phyloP scores from a whole-genome alignment of 2,113 vertebrate genomes.

The Hydropotes inermis region DNA sequence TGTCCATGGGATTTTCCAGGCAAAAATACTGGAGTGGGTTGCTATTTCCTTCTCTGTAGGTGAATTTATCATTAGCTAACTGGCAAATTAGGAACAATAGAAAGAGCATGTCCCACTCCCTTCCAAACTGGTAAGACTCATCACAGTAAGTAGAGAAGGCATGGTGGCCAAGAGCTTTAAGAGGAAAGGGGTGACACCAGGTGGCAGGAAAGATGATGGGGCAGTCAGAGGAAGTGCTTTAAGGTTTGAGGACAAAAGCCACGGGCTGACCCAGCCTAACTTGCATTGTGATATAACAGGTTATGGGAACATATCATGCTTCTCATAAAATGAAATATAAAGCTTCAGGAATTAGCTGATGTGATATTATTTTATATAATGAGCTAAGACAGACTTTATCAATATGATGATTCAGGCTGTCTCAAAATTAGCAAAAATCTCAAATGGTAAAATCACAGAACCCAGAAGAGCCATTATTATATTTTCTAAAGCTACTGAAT shows the following conservation, averaged over 20 bases:
- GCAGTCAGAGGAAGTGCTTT: neutral
- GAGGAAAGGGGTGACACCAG: neutral
- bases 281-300: neutral
- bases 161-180: neutral
- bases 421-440: constrained; percentile 39
- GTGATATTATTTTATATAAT: constrained; percentile 13
- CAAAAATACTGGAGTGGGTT: neutral
- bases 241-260: neutral
- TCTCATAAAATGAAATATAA: neutral
- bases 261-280: neutral
- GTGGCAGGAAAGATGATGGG: neutral
- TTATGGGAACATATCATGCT: neutral
- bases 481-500: neutral
- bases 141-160: neutral
- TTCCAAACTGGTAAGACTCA: neutral
- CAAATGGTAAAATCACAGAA: constrained; percentile 5
- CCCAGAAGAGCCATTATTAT: neutral
- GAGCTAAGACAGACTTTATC: neutral
- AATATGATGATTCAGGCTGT: neutral
- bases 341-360: constrained; percentile 4
- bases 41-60: neutral
- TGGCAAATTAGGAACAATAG: neutral
- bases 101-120: neutral
- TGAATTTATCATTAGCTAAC: neutral
- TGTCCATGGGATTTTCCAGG: neutral